Evolutionary conservation across 1,140 invertebrate species (phyloP), one percentile per base, ranked within the genome.

Genomic region (Gonatopus flavifemur): DNA sequence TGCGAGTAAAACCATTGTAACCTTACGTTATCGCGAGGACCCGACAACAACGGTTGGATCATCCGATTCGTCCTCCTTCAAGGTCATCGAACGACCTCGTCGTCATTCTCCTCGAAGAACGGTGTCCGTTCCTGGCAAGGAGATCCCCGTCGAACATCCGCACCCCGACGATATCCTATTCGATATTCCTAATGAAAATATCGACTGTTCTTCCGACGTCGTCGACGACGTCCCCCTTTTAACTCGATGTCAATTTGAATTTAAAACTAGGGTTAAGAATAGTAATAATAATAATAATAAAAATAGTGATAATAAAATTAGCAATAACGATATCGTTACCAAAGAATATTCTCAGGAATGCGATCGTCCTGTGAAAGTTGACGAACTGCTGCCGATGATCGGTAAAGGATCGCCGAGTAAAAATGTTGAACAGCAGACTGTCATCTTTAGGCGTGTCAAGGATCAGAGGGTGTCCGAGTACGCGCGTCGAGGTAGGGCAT

Each of bases 401-500:
- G n/a, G n/a, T n/a, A n/a, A n/a, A n/a, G n/a, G n/a, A n/a, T n/a
- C n/a, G n/a, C n/a, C n/a, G n/a, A n/a, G n/a, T n/a, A n/a, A n/a
- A n/a, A n/a, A n/a, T n/a, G n/a, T n/a, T n/a, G n/a, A n/a, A n/a
- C n/a, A n/a, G n/a, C n/a, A n/a, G n/a, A n/a, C n/a, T n/a, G n/a
- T n/a, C n/a, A n/a, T n/a, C n/a, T n/a, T n/a, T n/a, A n/a, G n/a
- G n/a, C n/a, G n/a, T n/a, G n/a, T n/a, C n/a, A n/a, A 38, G 10
- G 18, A 39, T 35, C 55, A 41, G 48, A 42, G 47, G 31, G 13
- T 21, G n/a, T 22, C 22, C 30, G 19, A 42, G 16, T 4, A 35
- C 8, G 28, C 40, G 7, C 50, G 33, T 5, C 48, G 57, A 2
- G 38, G 57, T 9, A 59, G 56, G n/a, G 62, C 65, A 1, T 62